These are phyloP conservation scores for Eurystomus glaucurus DNA, from an alignment of 2,797 vertebrate species.

Conservation along the genomic window DNA sequence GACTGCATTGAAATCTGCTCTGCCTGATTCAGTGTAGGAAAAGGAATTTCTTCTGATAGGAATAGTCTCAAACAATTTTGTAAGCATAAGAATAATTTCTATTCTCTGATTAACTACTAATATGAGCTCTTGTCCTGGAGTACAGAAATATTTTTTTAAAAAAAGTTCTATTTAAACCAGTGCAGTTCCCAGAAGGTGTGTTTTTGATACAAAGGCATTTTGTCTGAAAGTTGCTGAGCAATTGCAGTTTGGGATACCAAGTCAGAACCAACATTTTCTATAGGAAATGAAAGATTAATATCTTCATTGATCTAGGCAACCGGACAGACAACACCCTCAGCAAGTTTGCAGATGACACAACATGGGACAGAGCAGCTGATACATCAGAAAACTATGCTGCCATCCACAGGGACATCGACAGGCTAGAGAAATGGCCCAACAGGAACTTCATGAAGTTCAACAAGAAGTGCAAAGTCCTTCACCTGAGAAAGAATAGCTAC, in stretches of 20 bases:
- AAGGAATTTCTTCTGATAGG: not conserved
- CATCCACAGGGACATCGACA: not conserved
- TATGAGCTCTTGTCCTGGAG: not conserved
- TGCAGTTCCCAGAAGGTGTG: not conserved
- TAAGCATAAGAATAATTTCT: not conserved
- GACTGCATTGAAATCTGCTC: accelerated
- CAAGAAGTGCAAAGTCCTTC: not conserved
- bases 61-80: not conserved
- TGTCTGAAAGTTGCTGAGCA: not conserved
- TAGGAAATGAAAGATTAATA: not conserved
- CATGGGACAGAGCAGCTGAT: not conserved
- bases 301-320: not conserved
- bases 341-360: not conserved
- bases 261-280: not conserved
- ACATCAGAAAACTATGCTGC: not conserved
- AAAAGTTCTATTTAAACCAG: not conserved
- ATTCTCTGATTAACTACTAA: not conserved
- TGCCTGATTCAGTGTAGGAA: not conserved
- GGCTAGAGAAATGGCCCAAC: not conserved
- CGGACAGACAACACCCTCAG: not conserved
- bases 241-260: not conserved
- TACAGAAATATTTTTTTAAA: not conserved
- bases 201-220: not conserved
- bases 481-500: not conserved
- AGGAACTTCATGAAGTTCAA: not conserved